Conservation (phyloP, 2,888 invertebrate species). For the Magallana nippona region DNA sequence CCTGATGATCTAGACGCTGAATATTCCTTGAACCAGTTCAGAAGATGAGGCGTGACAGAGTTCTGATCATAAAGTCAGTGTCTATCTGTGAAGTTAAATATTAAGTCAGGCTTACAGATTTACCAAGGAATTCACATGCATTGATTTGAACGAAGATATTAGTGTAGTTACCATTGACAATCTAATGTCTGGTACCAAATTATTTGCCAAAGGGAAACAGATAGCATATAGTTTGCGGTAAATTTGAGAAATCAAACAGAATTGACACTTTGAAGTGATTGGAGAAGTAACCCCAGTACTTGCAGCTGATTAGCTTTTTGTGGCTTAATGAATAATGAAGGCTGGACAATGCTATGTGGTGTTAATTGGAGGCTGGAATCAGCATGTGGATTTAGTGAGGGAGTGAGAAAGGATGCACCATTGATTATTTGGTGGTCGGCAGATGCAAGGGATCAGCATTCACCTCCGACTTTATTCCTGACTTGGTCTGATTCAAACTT, state of each 20-base stretch:
- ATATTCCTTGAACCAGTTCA: neutral
- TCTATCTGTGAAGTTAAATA: neutral
- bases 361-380: slow-evolving; percentile 26
- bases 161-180: neutral
- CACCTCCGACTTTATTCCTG: slow-evolving; percentile 1
- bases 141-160: neutral
- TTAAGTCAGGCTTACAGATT: neutral
- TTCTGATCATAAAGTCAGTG: neutral
- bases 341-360: slow-evolving; percentile 12
- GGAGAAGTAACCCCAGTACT: neutral
- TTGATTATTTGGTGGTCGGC: slow-evolving; percentile 26
- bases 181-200: neutral
- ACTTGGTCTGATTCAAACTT: slow-evolving; percentile 1
- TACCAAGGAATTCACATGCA: slow-evolving; percentile 13
- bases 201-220: neutral
- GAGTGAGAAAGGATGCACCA: slow-evolving; percentile 20
- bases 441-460: slow-evolving; percentile 20
- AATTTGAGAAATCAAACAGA: neutral
- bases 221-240: neutral
- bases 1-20: neutral
- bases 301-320: slow-evolving; percentile 35
- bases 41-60: neutral
- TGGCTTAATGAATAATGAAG: slow-evolving; percentile 33
- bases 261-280: slow-evolving; percentile 26
- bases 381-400: neutral